Conservation (phyloP, 2,888 invertebrate species). For the Drosophila planitibia region DNA sequence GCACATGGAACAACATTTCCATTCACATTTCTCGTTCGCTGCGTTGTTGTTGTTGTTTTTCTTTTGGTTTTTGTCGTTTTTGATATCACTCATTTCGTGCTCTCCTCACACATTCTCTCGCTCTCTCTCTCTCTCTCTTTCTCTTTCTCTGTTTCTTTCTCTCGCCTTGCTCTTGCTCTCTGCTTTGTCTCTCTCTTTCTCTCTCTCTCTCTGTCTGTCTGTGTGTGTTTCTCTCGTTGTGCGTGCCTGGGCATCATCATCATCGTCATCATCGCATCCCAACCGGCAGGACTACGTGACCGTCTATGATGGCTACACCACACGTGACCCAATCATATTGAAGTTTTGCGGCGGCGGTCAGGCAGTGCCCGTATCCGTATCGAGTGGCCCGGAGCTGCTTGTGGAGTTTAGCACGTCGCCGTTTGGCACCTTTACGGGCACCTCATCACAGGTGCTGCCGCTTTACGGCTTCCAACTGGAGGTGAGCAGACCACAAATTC, state of each 20-base stretch:
- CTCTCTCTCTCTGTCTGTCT: conserved; percentile 22
- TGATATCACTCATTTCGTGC: conserved; percentile 70
- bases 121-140: conserved; percentile 29
- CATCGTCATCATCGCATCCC: conserved; percentile 8
- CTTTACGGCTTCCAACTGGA: conserved; percentile 96
- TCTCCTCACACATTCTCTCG: conserved; percentile 65
- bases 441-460: conserved; percentile 91
- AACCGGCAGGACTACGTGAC: conserved; percentile 91
- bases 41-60: conserved; percentile 5
- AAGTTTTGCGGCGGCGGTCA: conserved; percentile 96
- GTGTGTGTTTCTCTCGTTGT: conserved; percentile 13
- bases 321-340: conserved; percentile 93
- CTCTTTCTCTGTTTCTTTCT: conserved; percentile 22
- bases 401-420: conserved; percentile 96
- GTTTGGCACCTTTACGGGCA: conserved; percentile 92
- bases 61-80: conserved; percentile 16
- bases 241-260: conserved; percentile 10
- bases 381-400: conserved; percentile 94
- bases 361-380: conserved; percentile 93
- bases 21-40: conserved; percentile 67
- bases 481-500: conserved; percentile 86
- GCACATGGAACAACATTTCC: conserved; percentile 63
- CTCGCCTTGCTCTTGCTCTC: conserved; percentile 34
- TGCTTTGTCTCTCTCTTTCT: conserved; percentile 19
- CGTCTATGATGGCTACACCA: conserved; percentile 95